A percentile compares a stretch with the other conserved stretches of the same genome.
phyloP scores from a whole-genome alignment of 2,888 invertebrate species.

The Mythimna pallens region DNA sequence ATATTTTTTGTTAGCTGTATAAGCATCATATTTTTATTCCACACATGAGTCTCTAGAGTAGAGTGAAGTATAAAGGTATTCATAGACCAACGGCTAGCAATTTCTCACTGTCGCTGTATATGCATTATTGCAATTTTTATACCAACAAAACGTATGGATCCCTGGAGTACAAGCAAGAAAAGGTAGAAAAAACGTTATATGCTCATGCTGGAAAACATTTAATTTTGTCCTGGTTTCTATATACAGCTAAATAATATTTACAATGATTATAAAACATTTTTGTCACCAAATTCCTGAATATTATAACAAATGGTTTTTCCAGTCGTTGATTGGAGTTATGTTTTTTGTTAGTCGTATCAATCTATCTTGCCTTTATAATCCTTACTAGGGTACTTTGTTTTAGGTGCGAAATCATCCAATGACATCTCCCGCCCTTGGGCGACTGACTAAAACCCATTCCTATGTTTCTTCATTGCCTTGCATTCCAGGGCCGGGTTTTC shows the following conservation, averaged over 20 bases:
- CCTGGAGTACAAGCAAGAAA: conserved; percentile 17
- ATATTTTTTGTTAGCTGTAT: background rate
- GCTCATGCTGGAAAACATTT: conserved; percentile 2
- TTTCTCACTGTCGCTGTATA: conserved; percentile 41
- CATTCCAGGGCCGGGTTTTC: too few species aligned
- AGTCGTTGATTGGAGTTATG: background rate
- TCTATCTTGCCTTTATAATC: too few species aligned
- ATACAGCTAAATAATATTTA: background rate
- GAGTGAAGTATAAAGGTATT: conserved; percentile 29
- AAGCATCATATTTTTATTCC: conserved; percentile 3
- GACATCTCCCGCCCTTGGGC: too few species aligned
- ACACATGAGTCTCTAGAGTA: conserved; percentile 9
- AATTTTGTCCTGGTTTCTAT: background rate
- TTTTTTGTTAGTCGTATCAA: too few species aligned
- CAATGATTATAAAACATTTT: background rate
- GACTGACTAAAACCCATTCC: too few species aligned
- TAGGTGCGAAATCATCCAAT: too few species aligned
- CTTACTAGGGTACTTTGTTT: too few species aligned
- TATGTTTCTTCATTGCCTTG: too few species aligned
- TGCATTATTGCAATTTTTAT: conserved; percentile 52
- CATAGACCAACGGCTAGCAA: conserved; percentile 24
- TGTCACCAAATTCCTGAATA: background rate
- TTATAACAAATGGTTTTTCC: background rate
- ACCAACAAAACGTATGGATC: conserved; percentile 23
- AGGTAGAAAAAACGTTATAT: conserved; percentile 16